Evolutionary conservation across 2,888 invertebrate species (phyloP).

Genomic region (Ceratothoa steindachneri): DNA sequence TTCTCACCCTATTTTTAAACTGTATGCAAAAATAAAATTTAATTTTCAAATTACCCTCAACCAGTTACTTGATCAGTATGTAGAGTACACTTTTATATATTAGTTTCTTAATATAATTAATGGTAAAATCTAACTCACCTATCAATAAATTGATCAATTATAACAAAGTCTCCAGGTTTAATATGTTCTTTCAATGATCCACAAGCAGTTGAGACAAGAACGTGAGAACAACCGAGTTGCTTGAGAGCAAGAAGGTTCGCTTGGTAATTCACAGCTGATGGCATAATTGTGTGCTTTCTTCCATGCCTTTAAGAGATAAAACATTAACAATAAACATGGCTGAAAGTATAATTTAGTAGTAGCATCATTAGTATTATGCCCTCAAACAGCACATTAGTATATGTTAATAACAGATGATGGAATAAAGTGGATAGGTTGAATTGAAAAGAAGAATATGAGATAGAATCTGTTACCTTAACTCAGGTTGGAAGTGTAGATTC

Average conservation of each 20-base stretch:
- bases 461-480: too few species aligned
- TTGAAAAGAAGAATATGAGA: too few species aligned
- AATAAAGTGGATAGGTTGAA: too few species aligned
- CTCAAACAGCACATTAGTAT: background rate
- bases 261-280: constrained; percentile 86
- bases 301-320: constrained; percentile 59
- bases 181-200: constrained; percentile 86
- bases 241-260: constrained; percentile 93
- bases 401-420: too few species aligned
- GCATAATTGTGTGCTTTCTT: constrained; percentile 66
- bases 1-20: too few species aligned
- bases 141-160: constrained; percentile 69
- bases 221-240: constrained; percentile 78
- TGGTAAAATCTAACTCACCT: too few species aligned
- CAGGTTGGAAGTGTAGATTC: too few species aligned
- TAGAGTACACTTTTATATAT: too few species aligned
- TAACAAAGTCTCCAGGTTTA: constrained; percentile 79
- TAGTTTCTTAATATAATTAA: too few species aligned
- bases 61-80: too few species aligned
- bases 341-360: background rate
- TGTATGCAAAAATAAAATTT: too few species aligned
- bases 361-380: background rate
- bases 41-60: too few species aligned
- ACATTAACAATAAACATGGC: background rate
- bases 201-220: constrained; percentile 88